phyloP scores from a whole-genome alignment of 2,797 vertebrate species.

The Pyrocephalus nanus region DNA sequence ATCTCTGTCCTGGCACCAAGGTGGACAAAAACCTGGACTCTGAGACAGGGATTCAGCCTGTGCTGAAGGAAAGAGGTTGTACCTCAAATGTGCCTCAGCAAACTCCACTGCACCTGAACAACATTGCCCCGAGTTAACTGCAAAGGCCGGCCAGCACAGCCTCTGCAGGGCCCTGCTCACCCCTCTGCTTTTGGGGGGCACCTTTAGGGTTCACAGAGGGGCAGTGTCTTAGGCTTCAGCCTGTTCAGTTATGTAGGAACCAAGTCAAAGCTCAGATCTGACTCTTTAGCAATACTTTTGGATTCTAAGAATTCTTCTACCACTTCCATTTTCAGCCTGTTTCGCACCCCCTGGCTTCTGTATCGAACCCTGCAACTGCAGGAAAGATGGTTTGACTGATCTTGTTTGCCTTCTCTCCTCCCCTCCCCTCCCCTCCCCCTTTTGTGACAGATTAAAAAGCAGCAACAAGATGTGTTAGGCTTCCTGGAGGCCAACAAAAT shows the following conservation, averaged over 20 bases:
- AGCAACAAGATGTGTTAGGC: conserved; percentile 93
- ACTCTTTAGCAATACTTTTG: neutral
- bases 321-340: neutral
- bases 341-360: neutral
- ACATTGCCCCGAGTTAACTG: rapidly evolving
- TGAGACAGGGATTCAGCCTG: neutral
- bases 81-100: neutral
- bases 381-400: neutral
- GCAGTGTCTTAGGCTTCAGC: neutral
- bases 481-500: conserved; percentile 95
- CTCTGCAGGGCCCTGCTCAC: neutral
- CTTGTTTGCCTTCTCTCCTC: neutral
- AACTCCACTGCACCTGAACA: neutral
- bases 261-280: neutral
- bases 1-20: rapidly evolving
- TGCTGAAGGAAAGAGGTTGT: neutral
- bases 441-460: conserved; percentile 91
- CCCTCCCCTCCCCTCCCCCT: rapidly evolving
- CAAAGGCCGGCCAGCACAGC: neutral
- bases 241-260: neutral
- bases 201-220: neutral
- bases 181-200: neutral
- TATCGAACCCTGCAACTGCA: rapidly evolving
- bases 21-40: neutral
- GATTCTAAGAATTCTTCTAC: neutral